phyloP scores from a whole-genome alignment of 2,888 invertebrate genomes.

The Drosophila leonis region DNA sequence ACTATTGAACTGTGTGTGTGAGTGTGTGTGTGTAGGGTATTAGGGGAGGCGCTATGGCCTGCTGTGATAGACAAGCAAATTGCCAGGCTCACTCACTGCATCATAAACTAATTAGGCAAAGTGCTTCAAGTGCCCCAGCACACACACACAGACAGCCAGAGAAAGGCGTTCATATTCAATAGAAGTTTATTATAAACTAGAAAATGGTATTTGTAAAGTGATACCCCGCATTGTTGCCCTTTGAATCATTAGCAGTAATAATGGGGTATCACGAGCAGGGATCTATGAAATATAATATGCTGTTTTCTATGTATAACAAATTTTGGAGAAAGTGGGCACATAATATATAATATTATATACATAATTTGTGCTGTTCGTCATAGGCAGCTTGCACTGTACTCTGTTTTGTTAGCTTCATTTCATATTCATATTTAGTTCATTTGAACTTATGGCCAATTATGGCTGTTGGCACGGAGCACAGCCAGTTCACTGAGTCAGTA shows the following conservation, averaged over 20 bases:
- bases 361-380: no score
- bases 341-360: neutral
- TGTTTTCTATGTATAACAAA: neutral
- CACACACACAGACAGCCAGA: conserved; percentile 1
- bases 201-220: conserved; percentile 13
- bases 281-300: neutral
- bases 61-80: conserved; percentile 58
- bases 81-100: conserved; percentile 52
- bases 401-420: neutral
- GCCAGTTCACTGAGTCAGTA: conserved; percentile 35
- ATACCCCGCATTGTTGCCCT: conserved; percentile 6
- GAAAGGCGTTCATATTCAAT: neutral
- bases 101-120: conserved; percentile 63
- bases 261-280: neutral
- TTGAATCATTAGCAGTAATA: neutral
- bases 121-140: conserved; percentile 45
- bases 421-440: neutral
- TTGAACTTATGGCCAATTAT: neutral
- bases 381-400: neutral
- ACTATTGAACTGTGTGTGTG: conserved; percentile 36
- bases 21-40: neutral
- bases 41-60: conserved; percentile 28
- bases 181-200: conserved; percentile 19
- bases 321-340: neutral
- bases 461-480: neutral